phyloP scores from a whole-genome alignment of 23 tunicate species.

The Ascidia mentula region DNA sequence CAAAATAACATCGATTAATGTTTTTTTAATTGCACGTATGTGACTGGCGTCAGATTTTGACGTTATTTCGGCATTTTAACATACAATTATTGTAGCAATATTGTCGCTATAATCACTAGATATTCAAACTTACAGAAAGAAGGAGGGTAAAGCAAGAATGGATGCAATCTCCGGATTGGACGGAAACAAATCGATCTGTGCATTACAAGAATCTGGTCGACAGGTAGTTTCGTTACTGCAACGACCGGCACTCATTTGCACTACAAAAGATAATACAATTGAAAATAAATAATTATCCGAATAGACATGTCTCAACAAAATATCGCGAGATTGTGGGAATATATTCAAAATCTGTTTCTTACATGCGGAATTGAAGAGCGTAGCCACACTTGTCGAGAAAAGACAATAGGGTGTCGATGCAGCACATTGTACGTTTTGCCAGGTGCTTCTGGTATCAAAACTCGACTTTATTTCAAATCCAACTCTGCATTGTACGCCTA shows the following conservation, averaged over 20 bases:
- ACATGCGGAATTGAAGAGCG: background rate
- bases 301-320: no score
- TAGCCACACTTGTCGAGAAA: background rate
- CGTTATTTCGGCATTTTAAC: no score
- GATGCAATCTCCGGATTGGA: background rate
- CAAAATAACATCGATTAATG: no score
- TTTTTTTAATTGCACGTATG: no score
- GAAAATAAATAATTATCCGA: no score
- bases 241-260: background rate
- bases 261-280: background rate
- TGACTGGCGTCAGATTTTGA: no score
- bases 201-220: background rate
- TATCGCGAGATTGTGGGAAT: background rate
- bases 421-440: background rate
- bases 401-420: background rate
- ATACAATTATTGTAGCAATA: no score
- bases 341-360: background rate
- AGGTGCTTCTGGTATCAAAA: background rate
- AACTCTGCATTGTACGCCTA: background rate
- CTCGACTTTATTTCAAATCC: background rate
- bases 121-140: background rate
- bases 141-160: background rate
- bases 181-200: background rate
- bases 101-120: no score
- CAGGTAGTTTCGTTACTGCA: background rate